Evolutionary conservation across 2,888 invertebrate genomes (phyloP).

Genomic region (Drosophila melanocephala): DNA sequence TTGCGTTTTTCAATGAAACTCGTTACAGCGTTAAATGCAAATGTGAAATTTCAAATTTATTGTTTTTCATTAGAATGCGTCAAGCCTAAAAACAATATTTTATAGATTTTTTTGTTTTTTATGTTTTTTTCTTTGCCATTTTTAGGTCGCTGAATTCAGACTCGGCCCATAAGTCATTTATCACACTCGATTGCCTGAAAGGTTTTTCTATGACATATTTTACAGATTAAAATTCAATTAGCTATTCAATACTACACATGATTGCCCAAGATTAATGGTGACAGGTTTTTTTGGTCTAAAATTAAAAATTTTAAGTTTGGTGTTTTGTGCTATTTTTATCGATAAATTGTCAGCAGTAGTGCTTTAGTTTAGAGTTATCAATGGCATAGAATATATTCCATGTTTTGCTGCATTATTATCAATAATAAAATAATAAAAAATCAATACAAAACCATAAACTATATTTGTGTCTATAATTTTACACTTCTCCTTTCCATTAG

Average conservation of each 20-base stretch:
- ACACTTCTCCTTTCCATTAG: not conserved
- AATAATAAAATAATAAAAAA: not conserved
- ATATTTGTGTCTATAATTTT: not conserved
- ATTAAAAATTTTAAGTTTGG: not conserved
- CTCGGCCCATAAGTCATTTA: constrained; percentile 51
- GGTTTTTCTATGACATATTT: constrained; percentile 51
- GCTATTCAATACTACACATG: not conserved
- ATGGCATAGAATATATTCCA: not conserved
- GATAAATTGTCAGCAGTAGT: not conserved
- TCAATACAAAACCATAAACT: not conserved
- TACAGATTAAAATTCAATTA: constrained; percentile 40
- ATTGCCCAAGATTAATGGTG: constrained; percentile 40
- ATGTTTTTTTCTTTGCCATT: constrained; percentile 11
- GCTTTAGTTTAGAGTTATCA: not conserved
- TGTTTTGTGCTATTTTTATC: not conserved
- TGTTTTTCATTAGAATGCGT: constrained; percentile 51
- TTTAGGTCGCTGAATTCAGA: constrained; percentile 25
- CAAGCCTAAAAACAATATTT: constrained; percentile 26
- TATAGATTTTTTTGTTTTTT: not conserved
- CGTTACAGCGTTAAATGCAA: constrained; percentile 62
- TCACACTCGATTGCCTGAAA: constrained; percentile 25
- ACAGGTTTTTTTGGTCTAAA: not conserved
- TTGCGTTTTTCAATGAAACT: constrained; percentile 51
- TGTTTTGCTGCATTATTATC: not conserved
- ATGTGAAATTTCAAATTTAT: constrained; percentile 53